Evolutionary conservation across 1,140 invertebrate species (phyloP).

Genomic region (Homalodisca vitripennis): DNA sequence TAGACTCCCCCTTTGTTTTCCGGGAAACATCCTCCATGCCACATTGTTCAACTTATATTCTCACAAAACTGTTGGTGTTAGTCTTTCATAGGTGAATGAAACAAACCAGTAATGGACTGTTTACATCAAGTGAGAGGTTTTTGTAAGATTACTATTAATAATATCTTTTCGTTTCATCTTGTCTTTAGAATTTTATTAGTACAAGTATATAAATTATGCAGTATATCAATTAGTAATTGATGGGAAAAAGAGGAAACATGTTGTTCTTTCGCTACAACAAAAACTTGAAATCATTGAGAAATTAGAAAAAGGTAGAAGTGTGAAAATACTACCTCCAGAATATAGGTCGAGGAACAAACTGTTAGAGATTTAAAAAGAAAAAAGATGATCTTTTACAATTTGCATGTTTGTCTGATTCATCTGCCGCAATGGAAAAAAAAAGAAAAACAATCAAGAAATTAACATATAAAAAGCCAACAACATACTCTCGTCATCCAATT

Average conservation of each 20-base stretch:
- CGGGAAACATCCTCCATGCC: too few relatives aligned
- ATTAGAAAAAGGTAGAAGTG: not conserved
- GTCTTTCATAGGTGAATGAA: too few relatives aligned
- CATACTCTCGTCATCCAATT: not conserved
- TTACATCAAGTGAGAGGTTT: too few relatives aligned
- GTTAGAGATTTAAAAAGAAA: not conserved
- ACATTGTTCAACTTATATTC: too few relatives aligned
- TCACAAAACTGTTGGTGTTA: too few relatives aligned
- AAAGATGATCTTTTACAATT: not conserved
- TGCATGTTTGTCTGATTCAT: not conserved
- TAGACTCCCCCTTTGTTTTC: too few relatives aligned
- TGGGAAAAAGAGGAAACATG: not conserved
- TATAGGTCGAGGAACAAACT: constrained; percentile 1
- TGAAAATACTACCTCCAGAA: not conserved
- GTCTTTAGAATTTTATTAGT: too few relatives aligned
- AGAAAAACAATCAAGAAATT: constrained; percentile 4
- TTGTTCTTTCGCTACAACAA: not conserved
- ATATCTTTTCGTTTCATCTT: too few relatives aligned
- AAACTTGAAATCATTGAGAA: constrained; percentile 9
- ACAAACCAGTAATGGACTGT: too few relatives aligned
- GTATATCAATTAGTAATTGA: too few relatives aligned
- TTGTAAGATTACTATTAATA: too few relatives aligned
- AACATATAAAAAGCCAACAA: not conserved
- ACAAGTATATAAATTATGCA: too few relatives aligned
- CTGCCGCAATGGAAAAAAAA: not conserved